Percentiles rank a stretch among this genome's conserved stretches.
Evolutionary conservation across 1,140 invertebrate species (phyloP).

Genomic region (Temnothorax curvispinosus): DNA sequence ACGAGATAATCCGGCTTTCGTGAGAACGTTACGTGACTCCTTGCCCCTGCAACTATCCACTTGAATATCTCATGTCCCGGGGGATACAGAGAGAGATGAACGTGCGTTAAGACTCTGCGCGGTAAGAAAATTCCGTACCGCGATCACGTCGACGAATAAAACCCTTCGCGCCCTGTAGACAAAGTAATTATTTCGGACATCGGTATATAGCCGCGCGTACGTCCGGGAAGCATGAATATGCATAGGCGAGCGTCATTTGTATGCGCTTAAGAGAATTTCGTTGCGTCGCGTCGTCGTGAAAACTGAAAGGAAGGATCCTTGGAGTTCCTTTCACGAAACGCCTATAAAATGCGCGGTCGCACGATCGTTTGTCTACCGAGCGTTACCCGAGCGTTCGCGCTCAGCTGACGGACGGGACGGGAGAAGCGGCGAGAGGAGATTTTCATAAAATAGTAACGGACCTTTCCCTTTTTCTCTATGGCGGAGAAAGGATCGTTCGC

Average conservation of each 20-base stretch:
- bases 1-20: constrained; percentile 4
- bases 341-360: constrained; percentile 2
- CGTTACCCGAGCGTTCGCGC: neutral
- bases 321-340: constrained; percentile 32
- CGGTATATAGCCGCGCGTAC: neutral
- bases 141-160: constrained; percentile 38
- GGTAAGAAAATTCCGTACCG: neutral
- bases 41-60: neutral
- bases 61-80: constrained; percentile 11
- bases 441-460: constrained; percentile 48
- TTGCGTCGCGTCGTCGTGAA: constrained; percentile 28
- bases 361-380: neutral
- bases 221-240: constrained; percentile 40
- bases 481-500: constrained; percentile 15
- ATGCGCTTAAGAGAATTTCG: constrained; percentile 41
- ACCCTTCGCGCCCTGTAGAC: constrained; percentile 1
- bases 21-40: constrained; percentile 31
- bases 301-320: neutral
- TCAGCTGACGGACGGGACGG: neutral
- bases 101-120: constrained; percentile 34
- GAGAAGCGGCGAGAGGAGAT: constrained; percentile 5
- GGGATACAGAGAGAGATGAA: constrained; percentile 21
- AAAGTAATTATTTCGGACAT: constrained; percentile 54
- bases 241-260: constrained; percentile 25
- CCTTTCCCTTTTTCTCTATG: constrained; percentile 17